A percentile compares a stretch with the other conserved stretches of the same genome.
phyloP scores from a whole-genome alignment of 2,113 vertebrate species.

The Zosterops pallidus region DNA sequence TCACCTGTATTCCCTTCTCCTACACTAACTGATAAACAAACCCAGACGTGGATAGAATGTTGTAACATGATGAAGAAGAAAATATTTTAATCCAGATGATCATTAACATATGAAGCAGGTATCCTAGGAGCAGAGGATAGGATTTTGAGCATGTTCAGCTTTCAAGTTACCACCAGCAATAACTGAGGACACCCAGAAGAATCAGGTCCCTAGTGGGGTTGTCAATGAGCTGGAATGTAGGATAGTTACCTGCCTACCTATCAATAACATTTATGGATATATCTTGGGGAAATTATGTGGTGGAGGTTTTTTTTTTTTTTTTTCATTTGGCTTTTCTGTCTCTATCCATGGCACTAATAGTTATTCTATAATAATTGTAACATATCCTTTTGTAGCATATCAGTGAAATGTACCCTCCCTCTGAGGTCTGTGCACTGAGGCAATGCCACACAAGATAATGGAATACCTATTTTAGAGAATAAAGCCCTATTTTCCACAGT shows the following conservation, averaged over 20 bases:
- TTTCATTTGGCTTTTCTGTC: background rate
- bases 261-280: background rate
- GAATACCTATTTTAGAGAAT: slow-evolving; percentile 35
- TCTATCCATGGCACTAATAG: background rate
- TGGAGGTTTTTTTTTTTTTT: accelerated
- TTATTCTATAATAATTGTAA: background rate
- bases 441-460: slow-evolving; percentile 12
- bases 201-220: background rate
- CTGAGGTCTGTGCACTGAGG: slow-evolving; percentile 10
- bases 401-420: background rate
- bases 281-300: background rate
- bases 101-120: background rate
- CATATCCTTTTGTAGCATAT: background rate
- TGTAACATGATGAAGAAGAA: background rate
- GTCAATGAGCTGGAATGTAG: background rate
- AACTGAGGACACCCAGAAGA: background rate
- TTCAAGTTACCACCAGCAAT: background rate
- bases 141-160: background rate
- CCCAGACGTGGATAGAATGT: background rate
- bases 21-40: background rate
- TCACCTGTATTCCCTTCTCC: background rate
- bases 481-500: slow-evolving; percentile 36
- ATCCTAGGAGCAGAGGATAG: background rate
- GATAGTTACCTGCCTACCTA: background rate
- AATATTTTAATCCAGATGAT: background rate